Base-by-base conservation (phyloP, 2,797 vertebrate genomes). In the Phrynocephalus vlangalii region DNA sequence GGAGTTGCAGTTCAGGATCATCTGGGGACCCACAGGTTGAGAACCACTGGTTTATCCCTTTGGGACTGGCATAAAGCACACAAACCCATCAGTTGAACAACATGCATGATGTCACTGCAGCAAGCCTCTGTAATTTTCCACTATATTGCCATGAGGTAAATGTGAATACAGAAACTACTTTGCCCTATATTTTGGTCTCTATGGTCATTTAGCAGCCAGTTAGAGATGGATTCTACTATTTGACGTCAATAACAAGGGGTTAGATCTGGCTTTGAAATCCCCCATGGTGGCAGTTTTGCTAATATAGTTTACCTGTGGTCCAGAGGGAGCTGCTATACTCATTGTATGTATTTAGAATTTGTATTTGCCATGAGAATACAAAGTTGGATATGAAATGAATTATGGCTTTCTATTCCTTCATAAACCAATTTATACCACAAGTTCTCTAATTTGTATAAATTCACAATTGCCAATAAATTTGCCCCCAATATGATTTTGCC, bases 241-340 rank as follows among this genome's bases (percentile, higher is more conserved):
- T 83, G 66, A 87, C 11, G 2, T 71, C 75, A 71, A 2, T 68
- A 71, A 56, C 60, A 56, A 83, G 82, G 60, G 84, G 81, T 15
- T 80, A 87, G 66, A 76, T 81, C 71, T 90, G 90, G 88, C 82
- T 90, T 2, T 1, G 83, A 76, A 24, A 87, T 77, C 89, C 88
- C 86, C 3, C 0, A 86, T 4, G 0, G 11, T 67, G 89, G 90
- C 85, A 87, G 87, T 92, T 89, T 70, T 88, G 86, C 85, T 0
- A 5, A 63, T 0, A 0, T 91, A 92, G 88, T 88, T 48, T 90
- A 0, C 63, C 56, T 87, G 91, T 88, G 90, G 86, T 1, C 67
- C 86, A 94, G 91, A 93, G 79, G 85, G 85, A 93, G 88, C 91
- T 91, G 91, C 87, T 88, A 91, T 86, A 89, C 79, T 91, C 52